Percentiles rank a stretch among this genome's conserved stretches.
phyloP scores from a whole-genome alignment of 2,797 vertebrate species.

The Poeciliopsis turneri region DNA sequence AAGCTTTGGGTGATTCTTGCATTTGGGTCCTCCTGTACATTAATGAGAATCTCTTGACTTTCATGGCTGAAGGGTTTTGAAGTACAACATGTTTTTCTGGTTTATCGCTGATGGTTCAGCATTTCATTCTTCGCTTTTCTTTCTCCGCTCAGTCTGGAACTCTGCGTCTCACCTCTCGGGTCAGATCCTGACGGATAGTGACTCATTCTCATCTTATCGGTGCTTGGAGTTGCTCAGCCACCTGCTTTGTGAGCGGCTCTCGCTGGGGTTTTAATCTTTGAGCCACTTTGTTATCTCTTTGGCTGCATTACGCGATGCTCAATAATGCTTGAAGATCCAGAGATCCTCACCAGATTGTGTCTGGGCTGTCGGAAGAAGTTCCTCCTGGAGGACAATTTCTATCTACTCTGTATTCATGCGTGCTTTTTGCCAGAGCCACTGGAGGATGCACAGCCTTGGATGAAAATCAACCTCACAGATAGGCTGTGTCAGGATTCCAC shows the following conservation, averaged over 20 bases:
- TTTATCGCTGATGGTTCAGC: neutral
- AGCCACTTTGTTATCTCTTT: neutral
- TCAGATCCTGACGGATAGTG: neutral
- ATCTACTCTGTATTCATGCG: neutral
- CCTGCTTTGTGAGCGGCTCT: neutral
- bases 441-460: neutral
- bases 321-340: neutral
- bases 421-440: neutral
- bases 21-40: neutral
- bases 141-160: neutral
- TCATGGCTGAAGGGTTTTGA: neutral
- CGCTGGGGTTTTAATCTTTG: neutral
- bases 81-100: neutral
- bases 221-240: neutral
- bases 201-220: neutral
- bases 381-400: neutral
- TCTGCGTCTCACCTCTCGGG: neutral
- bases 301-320: neutral
- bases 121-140: neutral
- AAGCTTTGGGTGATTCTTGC: neutral
- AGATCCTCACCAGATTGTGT: neutral
- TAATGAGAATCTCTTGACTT: neutral
- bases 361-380: neutral
- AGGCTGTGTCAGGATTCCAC: neutral
- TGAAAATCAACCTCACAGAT: neutral